Base-by-base conservation (phyloP, 1,140 invertebrate genomes). In the Pogonomyrmex barbatus region DNA sequence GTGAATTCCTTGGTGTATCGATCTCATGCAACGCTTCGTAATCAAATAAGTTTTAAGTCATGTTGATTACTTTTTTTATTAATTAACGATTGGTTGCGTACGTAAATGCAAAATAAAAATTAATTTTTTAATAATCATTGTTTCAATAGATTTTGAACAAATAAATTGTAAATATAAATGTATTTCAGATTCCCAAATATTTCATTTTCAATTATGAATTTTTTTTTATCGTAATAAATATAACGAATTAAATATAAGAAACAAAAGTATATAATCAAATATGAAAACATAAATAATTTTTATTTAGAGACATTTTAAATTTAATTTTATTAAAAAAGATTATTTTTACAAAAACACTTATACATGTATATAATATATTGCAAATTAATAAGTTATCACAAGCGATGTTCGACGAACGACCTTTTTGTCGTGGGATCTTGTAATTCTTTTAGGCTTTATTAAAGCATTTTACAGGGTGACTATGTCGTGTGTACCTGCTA, bases 371-470 rank as follows among this genome's bases (percentile, higher is more conserved):
- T 24, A 24, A 24, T 24, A 47, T 6, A 14, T 52, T 71, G 14
- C 6, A 50, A 33, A 33, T 70, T 33, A 3, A 0, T 24, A 71
- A 71, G 1, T 4, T 52, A 10, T 1, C 4, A 52, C 50, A 70
- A 70, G 3, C 6, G n/a, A 45, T 30, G n/a, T 9, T 45, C 39
- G 4, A 3, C 42, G n/a, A 2, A 45, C 0, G 24, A 78, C 47
- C 24, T 47, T 65, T 67, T 65, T 45, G 56, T 10, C 33, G 30
- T 3, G 8, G 24, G 71, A 47, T 17, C 4, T 17, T 45, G 6
- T 68, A 60, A 77, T 88, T 78, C 8, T 42, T 12, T 36, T 14
- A 54, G n/a, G 17, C 39, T 6, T 39, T 75, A 39, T 33, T 30
- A 71, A 24, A n/a, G 1, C 39, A 39, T 24, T 24, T 24, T 30